A percentile compares a stretch with the other conserved stretches of the same genome.
These are phyloP conservation scores for Xiphorhynchus elegans DNA, from an alignment of 2,113 vertebrate genomes.

Conservation along the genomic window DNA sequence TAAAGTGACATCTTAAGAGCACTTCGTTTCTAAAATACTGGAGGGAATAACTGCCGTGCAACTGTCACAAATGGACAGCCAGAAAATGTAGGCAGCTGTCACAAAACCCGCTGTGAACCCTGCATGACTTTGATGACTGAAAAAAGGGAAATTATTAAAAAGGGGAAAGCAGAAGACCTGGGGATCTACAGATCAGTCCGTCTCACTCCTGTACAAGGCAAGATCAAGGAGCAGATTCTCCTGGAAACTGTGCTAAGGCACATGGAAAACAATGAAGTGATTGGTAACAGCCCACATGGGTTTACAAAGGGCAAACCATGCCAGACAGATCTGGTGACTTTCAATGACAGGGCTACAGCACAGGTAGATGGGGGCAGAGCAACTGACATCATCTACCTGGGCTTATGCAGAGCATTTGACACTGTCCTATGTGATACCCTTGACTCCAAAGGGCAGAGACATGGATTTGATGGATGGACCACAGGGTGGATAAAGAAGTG, in stretches of 20 bases:
- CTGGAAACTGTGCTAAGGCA: neutral
- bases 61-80: constrained; percentile 36
- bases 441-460: neutral
- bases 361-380: neutral
- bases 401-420: neutral
- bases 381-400: neutral
- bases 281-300: neutral
- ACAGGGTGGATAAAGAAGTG: neutral
- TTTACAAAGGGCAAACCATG: neutral
- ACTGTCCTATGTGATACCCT: too few species aligned
- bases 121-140: neutral
- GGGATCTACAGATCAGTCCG: neutral
- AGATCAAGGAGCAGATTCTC: neutral
- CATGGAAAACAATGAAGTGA: neutral
- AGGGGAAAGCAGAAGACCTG: neutral
- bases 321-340: neutral
- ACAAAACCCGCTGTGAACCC: neutral
- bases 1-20: constrained; percentile 77
- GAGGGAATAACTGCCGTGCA: constrained; percentile 53
- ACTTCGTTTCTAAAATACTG: constrained; percentile 49
- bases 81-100: constrained; percentile 20
- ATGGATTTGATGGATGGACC: neutral
- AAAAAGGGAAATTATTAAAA: neutral
- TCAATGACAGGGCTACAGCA: neutral
- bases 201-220: neutral